These are phyloP conservation scores for Agonopterix heracliana DNA, from an alignment of 2,888 invertebrate species.

Conservation along the genomic window DNA sequence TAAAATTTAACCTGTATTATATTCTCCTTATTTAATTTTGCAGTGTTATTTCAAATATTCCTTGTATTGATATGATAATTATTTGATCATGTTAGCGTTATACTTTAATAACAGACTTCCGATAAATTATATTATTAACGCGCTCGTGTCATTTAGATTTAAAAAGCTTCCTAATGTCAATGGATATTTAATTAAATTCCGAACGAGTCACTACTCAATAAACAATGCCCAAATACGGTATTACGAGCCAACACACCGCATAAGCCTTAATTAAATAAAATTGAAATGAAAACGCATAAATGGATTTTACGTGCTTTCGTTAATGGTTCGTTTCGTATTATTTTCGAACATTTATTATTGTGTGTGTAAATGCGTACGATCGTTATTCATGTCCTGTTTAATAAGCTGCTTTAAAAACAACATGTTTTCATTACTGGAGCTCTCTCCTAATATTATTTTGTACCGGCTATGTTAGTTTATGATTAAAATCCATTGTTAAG, in stretches of 20 bases:
- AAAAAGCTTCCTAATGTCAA: background rate
- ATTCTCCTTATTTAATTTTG: too few relatives aligned
- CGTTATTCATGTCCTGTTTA: slow-evolving; percentile 69
- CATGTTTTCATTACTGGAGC: slow-evolving; percentile 62
- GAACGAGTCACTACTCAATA: slow-evolving; percentile 19
- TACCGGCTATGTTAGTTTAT: slow-evolving; percentile 8
- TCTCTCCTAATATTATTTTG: slow-evolving; percentile 16
- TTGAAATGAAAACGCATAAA: slow-evolving; percentile 72
- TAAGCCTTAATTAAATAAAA: slow-evolving; percentile 75
- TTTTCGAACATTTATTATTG: slow-evolving; percentile 68
- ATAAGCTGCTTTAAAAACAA: slow-evolving; percentile 73
- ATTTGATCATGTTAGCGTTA: too few relatives aligned
- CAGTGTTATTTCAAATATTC: too few relatives aligned
- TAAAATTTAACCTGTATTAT: too few relatives aligned
- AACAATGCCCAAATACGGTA: slow-evolving; percentile 39
- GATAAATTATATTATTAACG: too few relatives aligned
- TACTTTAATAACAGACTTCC: too few relatives aligned
- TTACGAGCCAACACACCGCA: slow-evolving; percentile 43
- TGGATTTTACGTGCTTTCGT: slow-evolving; percentile 75
- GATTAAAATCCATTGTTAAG: slow-evolving; percentile 11
- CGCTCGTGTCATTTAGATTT: too few relatives aligned
- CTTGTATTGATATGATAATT: too few relatives aligned
- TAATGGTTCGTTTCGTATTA: slow-evolving; percentile 69
- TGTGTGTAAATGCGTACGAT: slow-evolving; percentile 57
- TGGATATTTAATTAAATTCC: slow-evolving; percentile 1